Evolutionary conservation across 2,797 vertebrate genomes (phyloP).

Genomic region (Scleropages formosus): DNA sequence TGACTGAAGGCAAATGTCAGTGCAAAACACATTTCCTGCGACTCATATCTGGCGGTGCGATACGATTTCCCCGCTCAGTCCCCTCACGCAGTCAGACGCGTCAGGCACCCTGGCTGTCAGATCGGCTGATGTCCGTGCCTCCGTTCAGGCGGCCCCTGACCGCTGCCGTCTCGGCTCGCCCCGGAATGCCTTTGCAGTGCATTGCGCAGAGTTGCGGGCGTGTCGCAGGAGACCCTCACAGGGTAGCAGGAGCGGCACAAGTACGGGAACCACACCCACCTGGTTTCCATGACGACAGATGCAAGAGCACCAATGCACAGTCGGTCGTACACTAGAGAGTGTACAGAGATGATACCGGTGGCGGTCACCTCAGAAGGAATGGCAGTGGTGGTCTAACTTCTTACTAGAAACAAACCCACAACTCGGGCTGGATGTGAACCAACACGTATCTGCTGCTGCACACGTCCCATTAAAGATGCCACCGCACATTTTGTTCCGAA

Average conservation of each 20-base stretch:
- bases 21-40: too few species aligned
- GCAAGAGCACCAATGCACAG: conserved; percentile 39
- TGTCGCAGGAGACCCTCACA: not conserved
- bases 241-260: not conserved
- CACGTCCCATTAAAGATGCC: not conserved
- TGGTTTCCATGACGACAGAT: conserved; percentile 61
- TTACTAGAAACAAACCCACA: not conserved
- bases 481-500: not conserved
- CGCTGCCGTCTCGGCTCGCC: not conserved
- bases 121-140: not conserved
- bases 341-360: not conserved
- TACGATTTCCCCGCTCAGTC: too few species aligned
- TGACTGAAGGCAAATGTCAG: too few species aligned
- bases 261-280: not conserved
- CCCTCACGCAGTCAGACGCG: not conserved
- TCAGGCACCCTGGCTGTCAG: not conserved
- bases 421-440: not conserved
- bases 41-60: too few species aligned
- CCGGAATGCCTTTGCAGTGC: too few species aligned
- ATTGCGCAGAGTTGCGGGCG: not conserved
- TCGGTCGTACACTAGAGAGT: conserved; percentile 6
- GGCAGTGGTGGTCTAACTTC: not conserved
- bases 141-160: not conserved
- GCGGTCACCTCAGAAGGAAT: too few species aligned
- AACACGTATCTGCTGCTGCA: too few species aligned